Evolutionary conservation across 1,140 invertebrate species (phyloP).

Genomic region (Agrilus planipennis): DNA sequence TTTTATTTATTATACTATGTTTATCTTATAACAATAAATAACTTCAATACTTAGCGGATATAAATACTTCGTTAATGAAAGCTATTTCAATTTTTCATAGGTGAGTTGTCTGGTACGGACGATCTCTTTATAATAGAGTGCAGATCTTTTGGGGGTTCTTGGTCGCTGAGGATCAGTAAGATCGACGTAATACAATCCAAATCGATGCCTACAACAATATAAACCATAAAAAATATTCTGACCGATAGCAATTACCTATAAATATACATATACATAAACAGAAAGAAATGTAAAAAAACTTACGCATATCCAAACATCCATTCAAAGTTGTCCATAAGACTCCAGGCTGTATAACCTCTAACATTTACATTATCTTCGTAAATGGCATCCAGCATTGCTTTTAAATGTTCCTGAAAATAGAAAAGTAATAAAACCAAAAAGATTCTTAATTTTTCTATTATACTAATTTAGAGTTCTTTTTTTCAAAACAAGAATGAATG

Average conservation of each 20-base stretch:
- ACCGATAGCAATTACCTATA: background rate
- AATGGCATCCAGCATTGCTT: constrained; percentile 2
- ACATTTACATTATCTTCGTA: constrained; percentile 5
- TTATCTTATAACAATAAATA: too few relatives aligned
- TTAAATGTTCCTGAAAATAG: constrained; percentile 2
- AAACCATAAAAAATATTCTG: background rate
- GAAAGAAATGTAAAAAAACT: background rate
- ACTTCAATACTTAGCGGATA: too few relatives aligned
- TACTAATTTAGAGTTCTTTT: too few relatives aligned
- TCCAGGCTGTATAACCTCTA: constrained; percentile 4
- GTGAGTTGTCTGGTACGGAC: constrained; percentile 8
- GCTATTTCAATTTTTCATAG: too few relatives aligned
- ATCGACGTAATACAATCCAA: constrained; percentile 16
- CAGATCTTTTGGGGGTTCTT: constrained; percentile 13
- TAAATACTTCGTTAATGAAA: too few relatives aligned
- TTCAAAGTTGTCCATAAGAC: constrained; percentile 9
- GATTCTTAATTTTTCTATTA: too few relatives aligned
- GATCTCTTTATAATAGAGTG: constrained; percentile 13
- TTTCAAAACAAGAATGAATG: too few relatives aligned
- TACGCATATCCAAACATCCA: constrained; percentile 8
- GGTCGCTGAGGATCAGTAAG: constrained; percentile 13
- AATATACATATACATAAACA: background rate
- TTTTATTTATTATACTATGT: too few relatives aligned
- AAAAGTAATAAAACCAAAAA: too few relatives aligned
- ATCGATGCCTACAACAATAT: constrained; percentile 9